Conservation (phyloP, 23 tunicate species). For the Oikopleura vanhoeffeni region DNA sequence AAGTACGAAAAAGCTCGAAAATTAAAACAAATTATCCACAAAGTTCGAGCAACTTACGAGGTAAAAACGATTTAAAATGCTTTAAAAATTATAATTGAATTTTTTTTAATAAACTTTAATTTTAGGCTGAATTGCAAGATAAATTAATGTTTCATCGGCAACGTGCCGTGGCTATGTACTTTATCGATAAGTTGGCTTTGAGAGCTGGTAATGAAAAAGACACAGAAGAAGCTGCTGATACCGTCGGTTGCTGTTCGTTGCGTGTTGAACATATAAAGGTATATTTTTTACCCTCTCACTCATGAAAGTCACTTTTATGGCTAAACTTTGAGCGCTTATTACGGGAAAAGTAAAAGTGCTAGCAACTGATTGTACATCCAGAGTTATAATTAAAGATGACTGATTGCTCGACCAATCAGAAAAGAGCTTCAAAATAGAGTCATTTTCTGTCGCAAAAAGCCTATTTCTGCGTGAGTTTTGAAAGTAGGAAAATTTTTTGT, state of each 20-base stretch:
- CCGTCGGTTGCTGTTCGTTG: conserved; percentile 98
- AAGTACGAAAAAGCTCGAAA: conserved; percentile 81
- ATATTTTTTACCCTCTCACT: neutral
- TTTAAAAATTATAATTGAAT: no score
- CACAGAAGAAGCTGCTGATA: conserved; percentile 87
- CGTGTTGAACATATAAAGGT: conserved; percentile 79
- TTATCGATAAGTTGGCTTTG: conserved; percentile 94
- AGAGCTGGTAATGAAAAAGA: conserved; percentile 99
- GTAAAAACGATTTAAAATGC: neutral
- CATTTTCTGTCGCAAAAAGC: no score
- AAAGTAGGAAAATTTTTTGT: no score
- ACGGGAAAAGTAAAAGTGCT: no score
- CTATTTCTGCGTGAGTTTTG: no score
- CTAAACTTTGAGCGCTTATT: no score
- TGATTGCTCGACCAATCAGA: no score
- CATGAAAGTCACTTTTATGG: no score
- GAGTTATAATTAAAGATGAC: no score
- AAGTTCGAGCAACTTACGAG: conserved; percentile 50
- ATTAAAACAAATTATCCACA: conserved; percentile 35
- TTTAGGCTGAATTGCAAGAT: conserved; percentile 16
- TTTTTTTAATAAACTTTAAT: no score
- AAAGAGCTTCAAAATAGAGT: no score
- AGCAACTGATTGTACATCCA: no score
- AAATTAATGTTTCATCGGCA: conserved; percentile 23
- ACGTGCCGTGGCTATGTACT: conserved; percentile 88